Percentiles rank a stretch among this genome's conserved stretches.
These are phyloP conservation scores for Actinopyga echinites DNA, from an alignment of 53 echinoderm and acorn worm genomes.

Conservation along the genomic window DNA sequence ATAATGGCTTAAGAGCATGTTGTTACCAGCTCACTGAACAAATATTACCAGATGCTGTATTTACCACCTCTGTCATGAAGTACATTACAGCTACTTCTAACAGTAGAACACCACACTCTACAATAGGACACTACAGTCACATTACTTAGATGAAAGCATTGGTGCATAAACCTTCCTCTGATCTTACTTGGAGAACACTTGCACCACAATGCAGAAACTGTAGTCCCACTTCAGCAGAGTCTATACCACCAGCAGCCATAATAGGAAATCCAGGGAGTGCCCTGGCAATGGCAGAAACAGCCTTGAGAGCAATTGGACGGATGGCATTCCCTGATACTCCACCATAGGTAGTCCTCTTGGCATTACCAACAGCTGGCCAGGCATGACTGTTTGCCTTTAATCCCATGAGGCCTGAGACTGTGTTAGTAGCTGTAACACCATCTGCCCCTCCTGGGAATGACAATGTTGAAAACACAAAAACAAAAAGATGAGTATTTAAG, in stretches of 20 bases:
- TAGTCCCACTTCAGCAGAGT: conserved; percentile 86
- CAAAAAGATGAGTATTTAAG: no score
- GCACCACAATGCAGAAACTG: conserved; percentile 96
- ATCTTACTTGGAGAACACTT: conserved; percentile 76
- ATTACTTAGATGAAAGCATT: background rate
- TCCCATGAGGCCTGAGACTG: conserved; percentile 97
- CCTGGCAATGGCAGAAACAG: conserved; percentile 95
- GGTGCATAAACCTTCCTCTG: conserved; percentile 54
- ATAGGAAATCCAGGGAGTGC: conserved; percentile 94
- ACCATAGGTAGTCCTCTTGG: conserved; percentile 85
- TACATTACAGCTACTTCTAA: no score
- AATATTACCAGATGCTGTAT: no score
- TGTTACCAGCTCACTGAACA: no score
- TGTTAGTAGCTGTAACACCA: conserved; percentile 98
- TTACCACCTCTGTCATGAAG: no score
- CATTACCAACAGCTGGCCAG: conserved; percentile 90
- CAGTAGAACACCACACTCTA: no score
- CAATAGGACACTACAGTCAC: background rate
- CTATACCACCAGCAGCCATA: conserved; percentile 91
- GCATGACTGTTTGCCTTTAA: conserved; percentile 72
- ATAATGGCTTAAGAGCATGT: no score
- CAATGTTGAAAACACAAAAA: no score
- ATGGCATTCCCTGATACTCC: conserved; percentile 98
- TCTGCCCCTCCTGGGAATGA: conserved; percentile 80
- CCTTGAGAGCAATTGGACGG: conserved; percentile 91